Evolutionary conservation across 2,113 vertebrate genomes (phyloP).

Genomic region (Gulo gulo): DNA sequence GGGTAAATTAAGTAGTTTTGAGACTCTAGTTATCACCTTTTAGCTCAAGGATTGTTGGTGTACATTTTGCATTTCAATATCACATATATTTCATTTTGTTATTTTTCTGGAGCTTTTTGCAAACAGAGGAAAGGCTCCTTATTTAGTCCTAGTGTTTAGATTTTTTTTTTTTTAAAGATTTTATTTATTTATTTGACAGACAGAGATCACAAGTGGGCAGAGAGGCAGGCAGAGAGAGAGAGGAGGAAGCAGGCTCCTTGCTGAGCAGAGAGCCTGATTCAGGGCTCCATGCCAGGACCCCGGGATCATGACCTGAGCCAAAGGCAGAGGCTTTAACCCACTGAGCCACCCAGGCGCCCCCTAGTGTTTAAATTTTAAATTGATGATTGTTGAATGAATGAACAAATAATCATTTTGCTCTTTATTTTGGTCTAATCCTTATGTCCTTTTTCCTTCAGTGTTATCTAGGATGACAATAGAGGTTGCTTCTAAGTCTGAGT

Average conservation of each 20-base stretch:
- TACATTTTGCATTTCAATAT: neutral
- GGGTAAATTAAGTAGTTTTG: neutral
- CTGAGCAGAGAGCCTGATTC: too few relatives aligned
- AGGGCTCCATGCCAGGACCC: too few relatives aligned
- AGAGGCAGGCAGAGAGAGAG: too few relatives aligned
- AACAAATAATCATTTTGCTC: neutral
- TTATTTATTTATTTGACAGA: too few relatives aligned
- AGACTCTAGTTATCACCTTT: neutral
- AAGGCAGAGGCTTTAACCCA: too few relatives aligned
- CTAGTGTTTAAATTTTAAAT: neutral
- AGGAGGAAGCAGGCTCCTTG: too few relatives aligned
- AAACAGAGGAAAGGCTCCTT: neutral
- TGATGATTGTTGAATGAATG: neutral
- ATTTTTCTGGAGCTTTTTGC: neutral
- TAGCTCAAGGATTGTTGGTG: neutral
- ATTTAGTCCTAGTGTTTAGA: too few relatives aligned
- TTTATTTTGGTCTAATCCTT: conserved; percentile 20
- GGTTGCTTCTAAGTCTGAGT: neutral
- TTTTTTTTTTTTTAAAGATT: too few relatives aligned
- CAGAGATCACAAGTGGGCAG: too few relatives aligned
- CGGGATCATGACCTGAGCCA: too few relatives aligned
- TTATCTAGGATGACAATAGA: neutral
- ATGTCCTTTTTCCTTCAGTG: neutral
- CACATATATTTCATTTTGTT: neutral
- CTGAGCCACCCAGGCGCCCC: too few relatives aligned